Base-by-base conservation (phyloP, 2,888 invertebrate species). In the Augiades crinisus region DNA sequence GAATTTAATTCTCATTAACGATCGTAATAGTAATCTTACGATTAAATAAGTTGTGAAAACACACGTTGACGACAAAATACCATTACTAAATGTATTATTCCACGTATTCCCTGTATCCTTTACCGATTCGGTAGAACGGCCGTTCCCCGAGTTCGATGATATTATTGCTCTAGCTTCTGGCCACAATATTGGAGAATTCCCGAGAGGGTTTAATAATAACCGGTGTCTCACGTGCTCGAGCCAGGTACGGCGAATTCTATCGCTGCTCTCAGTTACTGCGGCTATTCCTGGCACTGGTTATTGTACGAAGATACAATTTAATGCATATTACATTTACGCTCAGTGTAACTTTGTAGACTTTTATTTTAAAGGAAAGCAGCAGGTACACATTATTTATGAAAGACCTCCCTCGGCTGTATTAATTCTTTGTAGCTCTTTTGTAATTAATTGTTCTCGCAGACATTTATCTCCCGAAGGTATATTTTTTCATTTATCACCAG, bases 161-260 rank as follows among this genome's bases (percentile, higher is more conserved):
- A 43, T 50, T 50, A 50, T 50, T 47, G 31, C 31, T 40, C 22
- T 17, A 43, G 50, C 34, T 43, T 41, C 41, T 50, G 41, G 43
- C 50, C 36, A 50, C 50, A 50, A 50, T 50, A 50, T 43, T 50
- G 50, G 50, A 36, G 36, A 50, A 50, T 50, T 50, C 49, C 34
- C 50, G 43, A 21, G 43, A 50, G 43, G 49, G 34, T 24, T 43
- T 30, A 36, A 43, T 50, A 50, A 43, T 50, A 34, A 34, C 40
- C 41, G 17, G 41, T 43, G 41, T 19, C 47, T 24, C 34, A 50
- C 40, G 41, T 41, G 27, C 49, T 34, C n/a, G 21, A 14, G 40
- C 6, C 17, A 41, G 16, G 14, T 27, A 27, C 38, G 12, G 47
- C 13, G 47, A 40, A 40, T 40, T 24, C 41, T 41, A 24, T 34